These are phyloP conservation scores for Chelon labrosus DNA, from an alignment of 2,797 vertebrate genomes.

Conservation along the genomic window DNA sequence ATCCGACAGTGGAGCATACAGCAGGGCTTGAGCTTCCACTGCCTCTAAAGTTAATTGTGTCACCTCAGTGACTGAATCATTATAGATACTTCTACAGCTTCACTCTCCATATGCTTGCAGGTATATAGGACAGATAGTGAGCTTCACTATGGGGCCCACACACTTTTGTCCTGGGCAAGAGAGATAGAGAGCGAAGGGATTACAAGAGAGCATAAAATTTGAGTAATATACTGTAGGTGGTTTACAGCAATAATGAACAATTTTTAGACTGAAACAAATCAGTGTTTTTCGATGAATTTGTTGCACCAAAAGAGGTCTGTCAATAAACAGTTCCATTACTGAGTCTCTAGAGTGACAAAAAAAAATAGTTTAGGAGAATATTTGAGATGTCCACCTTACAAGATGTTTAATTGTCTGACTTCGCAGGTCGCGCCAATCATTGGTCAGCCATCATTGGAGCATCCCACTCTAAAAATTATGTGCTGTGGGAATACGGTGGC, in stretches of 20 bases:
- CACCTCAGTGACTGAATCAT: constrained; percentile 17
- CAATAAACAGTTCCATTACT: neutral
- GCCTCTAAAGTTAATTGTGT: constrained; percentile 3
- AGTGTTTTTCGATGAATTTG: neutral
- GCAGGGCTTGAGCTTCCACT: constrained; percentile 3
- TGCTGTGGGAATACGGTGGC: constrained; percentile 97
- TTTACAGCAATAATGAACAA: neutral
- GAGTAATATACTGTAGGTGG: constrained; percentile 1
- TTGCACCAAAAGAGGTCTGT: constrained; percentile 1
- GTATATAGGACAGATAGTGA: neutral
- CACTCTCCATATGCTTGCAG: constrained; percentile 1
- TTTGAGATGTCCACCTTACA: constrained; percentile 8
- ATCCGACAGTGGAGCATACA: neutral
- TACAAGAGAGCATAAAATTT: constrained; percentile 7
- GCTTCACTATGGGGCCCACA: neutral
- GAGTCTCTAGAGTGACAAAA: neutral
- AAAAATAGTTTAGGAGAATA: neutral
- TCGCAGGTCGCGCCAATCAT: constrained; percentile 94
- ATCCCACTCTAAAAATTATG: constrained; percentile 96
- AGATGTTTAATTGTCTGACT: constrained; percentile 27
- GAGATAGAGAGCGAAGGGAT: neutral
- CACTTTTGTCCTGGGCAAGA: neutral
- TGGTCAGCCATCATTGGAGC: constrained; percentile 98
- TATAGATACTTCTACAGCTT: constrained; percentile 5
- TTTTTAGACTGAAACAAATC: constrained; percentile 8